Evolutionary conservation across 2,797 vertebrate species (phyloP).

Genomic region (Anabacerthia variegaticeps): DNA sequence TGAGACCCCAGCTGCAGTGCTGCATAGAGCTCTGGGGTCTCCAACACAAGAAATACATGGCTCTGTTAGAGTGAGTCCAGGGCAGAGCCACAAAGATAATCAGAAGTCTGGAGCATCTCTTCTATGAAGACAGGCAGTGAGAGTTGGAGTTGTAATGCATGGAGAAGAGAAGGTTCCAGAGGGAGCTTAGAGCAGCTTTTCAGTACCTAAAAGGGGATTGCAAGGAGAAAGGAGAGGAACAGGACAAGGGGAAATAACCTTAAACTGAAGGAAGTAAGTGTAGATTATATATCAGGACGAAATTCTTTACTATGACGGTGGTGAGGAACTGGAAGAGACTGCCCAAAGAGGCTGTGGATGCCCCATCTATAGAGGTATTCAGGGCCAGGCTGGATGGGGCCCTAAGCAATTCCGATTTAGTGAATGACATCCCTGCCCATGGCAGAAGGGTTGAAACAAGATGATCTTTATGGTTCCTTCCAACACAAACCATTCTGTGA

Average conservation of each 20-base stretch:
- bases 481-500: rapidly evolving
- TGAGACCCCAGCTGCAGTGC: neutral
- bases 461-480: neutral
- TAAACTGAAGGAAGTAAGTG: neutral
- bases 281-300: neutral
- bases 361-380: too few species aligned
- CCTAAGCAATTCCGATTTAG: neutral
- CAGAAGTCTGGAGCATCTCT: neutral
- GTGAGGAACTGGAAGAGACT: neutral
- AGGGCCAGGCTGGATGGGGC: too few species aligned
- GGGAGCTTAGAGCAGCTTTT: neutral
- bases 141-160: neutral
- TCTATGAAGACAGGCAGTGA: neutral
- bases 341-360: neutral
- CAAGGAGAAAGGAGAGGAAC: neutral
- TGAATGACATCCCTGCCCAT: neutral
- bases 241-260: too few species aligned
- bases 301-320: neutral
- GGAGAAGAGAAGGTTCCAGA: neutral
- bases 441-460: neutral
- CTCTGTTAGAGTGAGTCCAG: neutral
- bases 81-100: neutral
- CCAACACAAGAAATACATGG: neutral
- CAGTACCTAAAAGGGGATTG: neutral
- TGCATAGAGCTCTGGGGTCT: neutral